Evolutionary conservation across 1,140 invertebrate genomes (phyloP), one percentile per base, ranked within the genome.

Genomic region (Parasteatoda tepidariorum): DNA sequence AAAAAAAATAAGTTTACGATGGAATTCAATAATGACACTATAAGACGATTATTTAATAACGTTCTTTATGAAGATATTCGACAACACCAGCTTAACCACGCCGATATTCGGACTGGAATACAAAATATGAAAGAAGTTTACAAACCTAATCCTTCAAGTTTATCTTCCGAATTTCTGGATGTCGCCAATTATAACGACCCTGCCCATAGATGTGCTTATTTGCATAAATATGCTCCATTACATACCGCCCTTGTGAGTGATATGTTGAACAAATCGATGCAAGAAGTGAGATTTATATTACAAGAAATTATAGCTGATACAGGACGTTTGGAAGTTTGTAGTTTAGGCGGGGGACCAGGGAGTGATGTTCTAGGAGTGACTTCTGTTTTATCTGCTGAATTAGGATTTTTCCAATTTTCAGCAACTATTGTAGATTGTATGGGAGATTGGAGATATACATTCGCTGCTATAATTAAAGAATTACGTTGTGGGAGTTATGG

Each of bases 341-440:
- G 73, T 26, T 41, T 75, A 28, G 73, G 73, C 0, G 73, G 73
- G 3, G 73, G 73, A 18, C 73, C 73, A 24, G 73, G 73, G 11
- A 62, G 24, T 18, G 73, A 75, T 26, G 22, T 75, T 18, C 26
- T 75, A 1, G 73, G 55, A 18, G 73, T 62, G 1, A 30, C 61
- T 24, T 11, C n/a, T 11, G 73, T 62, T 41, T 13, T 75, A 3
- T 24, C 24, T 26, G 5, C 22, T 3, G 13, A 5, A 11, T 62
- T 75, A n/a, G 73, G 73, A 9, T 38, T 61, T 4, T 41, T 75
- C 15, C 73, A 62, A 59, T 22, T 62, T 24, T 31, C 15, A 2
- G n/a, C 59, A 61, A 61, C 22, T 4, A 30, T 26, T 61, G 28
- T 24, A 4, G 57, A 61, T 61, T 48, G 18, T 22, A 64, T 64